Evolutionary conservation across 2,113 vertebrate genomes (phyloP).

Genomic region (Tamias sibiricus): DNA sequence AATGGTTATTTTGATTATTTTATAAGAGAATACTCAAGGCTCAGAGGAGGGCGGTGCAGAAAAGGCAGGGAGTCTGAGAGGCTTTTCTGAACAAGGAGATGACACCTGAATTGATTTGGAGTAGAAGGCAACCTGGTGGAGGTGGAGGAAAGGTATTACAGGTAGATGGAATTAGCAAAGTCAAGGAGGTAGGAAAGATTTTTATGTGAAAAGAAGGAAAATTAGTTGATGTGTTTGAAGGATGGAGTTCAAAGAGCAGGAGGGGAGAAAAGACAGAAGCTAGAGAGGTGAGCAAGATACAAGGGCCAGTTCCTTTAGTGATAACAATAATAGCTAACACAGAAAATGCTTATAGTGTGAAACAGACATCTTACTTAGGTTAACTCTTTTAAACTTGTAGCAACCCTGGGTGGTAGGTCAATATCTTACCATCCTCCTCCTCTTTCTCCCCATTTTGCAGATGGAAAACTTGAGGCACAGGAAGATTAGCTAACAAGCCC

Average conservation of each 20-base stretch:
- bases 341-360: neutral
- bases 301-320: neutral
- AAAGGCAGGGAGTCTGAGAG: neutral
- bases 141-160: neutral
- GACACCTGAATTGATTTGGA: neutral
- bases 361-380: neutral
- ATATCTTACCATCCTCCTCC: neutral
- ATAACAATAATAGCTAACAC: neutral
- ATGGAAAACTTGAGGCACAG: neutral
- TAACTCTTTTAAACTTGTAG: neutral
- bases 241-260: neutral
- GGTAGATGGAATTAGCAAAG: neutral
- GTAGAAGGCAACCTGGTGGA: neutral
- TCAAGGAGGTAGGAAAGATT: neutral
- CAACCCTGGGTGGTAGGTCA: neutral
- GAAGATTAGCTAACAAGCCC: neutral
- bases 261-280: neutral
- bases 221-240: neutral
- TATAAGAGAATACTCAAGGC: neutral
- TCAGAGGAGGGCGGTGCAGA: accelerated
- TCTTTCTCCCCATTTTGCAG: constrained; percentile 4
- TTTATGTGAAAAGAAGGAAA: neutral
- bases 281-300: neutral
- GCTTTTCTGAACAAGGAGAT: neutral
- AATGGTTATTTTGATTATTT: neutral